Conservation (phyloP, 2,888 invertebrate species). For the Aphidius colemani region DNA sequence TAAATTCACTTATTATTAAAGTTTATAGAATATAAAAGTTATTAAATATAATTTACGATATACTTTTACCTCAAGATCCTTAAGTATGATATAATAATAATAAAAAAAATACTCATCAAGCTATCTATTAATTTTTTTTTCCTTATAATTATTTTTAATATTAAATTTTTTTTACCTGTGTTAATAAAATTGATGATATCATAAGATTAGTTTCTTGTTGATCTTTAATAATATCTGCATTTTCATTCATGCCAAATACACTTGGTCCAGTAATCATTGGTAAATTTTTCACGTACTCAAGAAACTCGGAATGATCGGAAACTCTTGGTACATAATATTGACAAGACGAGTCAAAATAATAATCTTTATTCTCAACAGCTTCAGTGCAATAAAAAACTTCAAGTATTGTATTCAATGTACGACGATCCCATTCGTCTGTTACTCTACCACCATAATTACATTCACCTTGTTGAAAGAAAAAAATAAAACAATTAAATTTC, state of each 20-base stretch:
- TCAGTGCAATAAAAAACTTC: conserved; percentile 77
- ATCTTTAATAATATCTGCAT: conserved; percentile 91
- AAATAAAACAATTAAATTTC: background rate
- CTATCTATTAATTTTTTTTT: background rate
- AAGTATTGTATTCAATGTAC: conserved; percentile 82
- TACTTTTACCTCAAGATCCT: conserved; percentile 19
- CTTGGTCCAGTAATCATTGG: conserved; percentile 80
- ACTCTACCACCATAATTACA: conserved; percentile 97
- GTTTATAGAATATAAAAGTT: background rate
- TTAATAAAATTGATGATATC: conserved; percentile 74
- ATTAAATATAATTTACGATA: background rate
- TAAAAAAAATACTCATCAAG: conserved; percentile 7
- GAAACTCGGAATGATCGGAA: conserved; percentile 73
- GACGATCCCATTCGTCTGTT: conserved; percentile 95
- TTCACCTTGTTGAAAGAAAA: conserved; percentile 67
- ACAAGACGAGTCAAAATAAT: conserved; percentile 60
- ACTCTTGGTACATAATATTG: conserved; percentile 75
- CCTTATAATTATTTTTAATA: background rate
- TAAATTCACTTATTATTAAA: conserved; percentile 5
- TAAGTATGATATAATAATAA: conserved; percentile 1
- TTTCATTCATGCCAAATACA: conserved; percentile 90
- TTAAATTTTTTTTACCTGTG: conserved; percentile 67
- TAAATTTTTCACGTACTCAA: conserved; percentile 71
- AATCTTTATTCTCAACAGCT: conserved; percentile 64
- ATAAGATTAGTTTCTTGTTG: conserved; percentile 82